Conservation (phyloP, 2,797 vertebrate species). For the Falco concolor region DNA sequence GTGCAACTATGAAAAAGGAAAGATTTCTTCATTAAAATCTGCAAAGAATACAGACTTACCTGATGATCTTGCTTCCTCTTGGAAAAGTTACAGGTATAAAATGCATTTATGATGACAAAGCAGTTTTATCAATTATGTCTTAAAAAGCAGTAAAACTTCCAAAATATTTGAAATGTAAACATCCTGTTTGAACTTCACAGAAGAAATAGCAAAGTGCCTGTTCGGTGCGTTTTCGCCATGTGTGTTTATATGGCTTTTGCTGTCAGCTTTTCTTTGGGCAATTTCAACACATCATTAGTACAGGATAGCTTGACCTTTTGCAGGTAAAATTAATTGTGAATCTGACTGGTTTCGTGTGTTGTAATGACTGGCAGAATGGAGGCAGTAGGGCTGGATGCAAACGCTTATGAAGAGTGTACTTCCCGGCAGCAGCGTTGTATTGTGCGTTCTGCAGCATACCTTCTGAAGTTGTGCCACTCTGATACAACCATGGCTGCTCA, state of each 20-base stretch:
- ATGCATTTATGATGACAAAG: neutral
- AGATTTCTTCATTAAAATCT: neutral
- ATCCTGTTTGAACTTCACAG: neutral
- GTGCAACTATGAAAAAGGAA: neutral
- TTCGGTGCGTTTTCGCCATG: neutral
- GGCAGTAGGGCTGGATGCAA: neutral
- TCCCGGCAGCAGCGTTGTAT: neutral
- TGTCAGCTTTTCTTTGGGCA: neutral
- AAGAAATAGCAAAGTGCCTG: neutral
- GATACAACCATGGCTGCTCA: fast-evolving
- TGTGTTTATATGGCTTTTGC: neutral
- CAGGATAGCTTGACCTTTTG: neutral
- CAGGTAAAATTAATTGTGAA: neutral
- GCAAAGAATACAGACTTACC: neutral
- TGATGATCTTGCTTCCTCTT: neutral
- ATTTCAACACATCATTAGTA: neutral
- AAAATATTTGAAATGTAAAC: neutral
- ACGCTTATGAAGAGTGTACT: neutral
- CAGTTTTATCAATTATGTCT: neutral
- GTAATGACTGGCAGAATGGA: neutral
- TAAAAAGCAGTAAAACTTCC: neutral
- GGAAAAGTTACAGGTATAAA: neutral
- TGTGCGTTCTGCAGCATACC: neutral
- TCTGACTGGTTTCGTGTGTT: neutral
- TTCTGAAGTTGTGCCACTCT: neutral